Evolutionary conservation across 2,113 vertebrate genomes (phyloP).

Genomic region (Paracanthobrama guichenoti): DNA sequence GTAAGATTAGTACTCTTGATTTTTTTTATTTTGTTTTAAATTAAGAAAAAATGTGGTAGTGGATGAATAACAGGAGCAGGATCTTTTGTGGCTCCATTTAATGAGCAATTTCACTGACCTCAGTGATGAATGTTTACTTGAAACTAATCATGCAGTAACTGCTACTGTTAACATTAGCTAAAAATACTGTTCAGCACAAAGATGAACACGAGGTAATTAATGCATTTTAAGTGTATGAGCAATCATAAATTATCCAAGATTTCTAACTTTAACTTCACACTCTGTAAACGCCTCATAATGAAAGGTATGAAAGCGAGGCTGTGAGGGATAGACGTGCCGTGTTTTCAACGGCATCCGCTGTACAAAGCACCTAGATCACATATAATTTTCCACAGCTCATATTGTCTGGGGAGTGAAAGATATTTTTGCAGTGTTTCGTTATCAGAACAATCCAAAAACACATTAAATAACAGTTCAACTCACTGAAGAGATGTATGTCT

Average conservation of each 20-base stretch:
- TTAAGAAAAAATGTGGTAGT: background rate
- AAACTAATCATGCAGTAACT: background rate
- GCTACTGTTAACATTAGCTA: background rate
- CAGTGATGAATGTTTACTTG: slow-evolving; percentile 2
- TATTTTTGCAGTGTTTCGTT: no score
- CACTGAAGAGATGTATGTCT: no score
- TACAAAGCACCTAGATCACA: no score
- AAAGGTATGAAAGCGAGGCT: no score
- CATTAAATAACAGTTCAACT: no score
- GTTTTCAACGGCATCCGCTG: no score
- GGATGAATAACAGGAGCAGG: background rate
- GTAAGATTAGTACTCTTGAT: slow-evolving; percentile 2
- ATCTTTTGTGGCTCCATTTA: background rate
- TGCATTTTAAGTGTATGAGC: background rate
- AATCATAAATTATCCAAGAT: background rate
- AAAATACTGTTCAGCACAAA: background rate
- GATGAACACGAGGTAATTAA: background rate
- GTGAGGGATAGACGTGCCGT: no score
- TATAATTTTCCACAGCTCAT: no score
- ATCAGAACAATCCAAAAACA: no score
- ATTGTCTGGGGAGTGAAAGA: no score
- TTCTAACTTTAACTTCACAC: background rate
- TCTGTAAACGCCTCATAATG: background rate
- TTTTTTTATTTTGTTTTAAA: slow-evolving; percentile 4
- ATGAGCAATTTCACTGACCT: slow-evolving; percentile 4